Conservation (phyloP, 2,113 vertebrate species). For the Notothenia coriiceps region DNA sequence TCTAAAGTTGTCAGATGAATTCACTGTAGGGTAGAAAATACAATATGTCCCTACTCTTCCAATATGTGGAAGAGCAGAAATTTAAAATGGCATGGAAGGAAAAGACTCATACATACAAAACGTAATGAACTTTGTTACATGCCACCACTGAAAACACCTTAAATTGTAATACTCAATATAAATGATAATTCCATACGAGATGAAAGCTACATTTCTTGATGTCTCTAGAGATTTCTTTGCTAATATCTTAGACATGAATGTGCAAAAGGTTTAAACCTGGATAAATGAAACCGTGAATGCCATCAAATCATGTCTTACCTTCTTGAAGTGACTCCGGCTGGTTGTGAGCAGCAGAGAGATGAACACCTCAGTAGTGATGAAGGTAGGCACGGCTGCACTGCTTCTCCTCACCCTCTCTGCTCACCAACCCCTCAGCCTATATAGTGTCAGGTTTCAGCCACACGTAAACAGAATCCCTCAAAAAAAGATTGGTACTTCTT, state of each 20-base stretch:
- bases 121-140: background rate
- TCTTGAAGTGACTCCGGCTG: background rate
- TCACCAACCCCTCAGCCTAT: constrained; percentile 43
- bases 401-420: constrained; percentile 37
- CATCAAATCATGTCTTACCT: constrained; percentile 45
- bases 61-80: too few species aligned
- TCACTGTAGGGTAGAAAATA: too few species aligned
- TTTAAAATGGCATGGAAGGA: too few species aligned
- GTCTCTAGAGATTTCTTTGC: background rate
- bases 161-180: background rate
- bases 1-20: too few species aligned
- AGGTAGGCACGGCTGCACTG: constrained; percentile 35
- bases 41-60: too few species aligned
- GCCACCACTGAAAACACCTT: too few species aligned
- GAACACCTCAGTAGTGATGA: constrained; percentile 42
- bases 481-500: background rate
- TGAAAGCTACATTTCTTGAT: background rate
- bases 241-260: background rate
- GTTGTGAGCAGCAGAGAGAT: constrained; percentile 16
- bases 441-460: constrained; percentile 71
- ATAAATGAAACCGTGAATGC: background rate
- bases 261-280: background rate
- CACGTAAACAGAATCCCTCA: background rate
- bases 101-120: too few species aligned
- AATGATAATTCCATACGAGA: background rate